Base-by-base conservation (phyloP, 2,797 vertebrate species). In the Danio tinwini region DNA sequence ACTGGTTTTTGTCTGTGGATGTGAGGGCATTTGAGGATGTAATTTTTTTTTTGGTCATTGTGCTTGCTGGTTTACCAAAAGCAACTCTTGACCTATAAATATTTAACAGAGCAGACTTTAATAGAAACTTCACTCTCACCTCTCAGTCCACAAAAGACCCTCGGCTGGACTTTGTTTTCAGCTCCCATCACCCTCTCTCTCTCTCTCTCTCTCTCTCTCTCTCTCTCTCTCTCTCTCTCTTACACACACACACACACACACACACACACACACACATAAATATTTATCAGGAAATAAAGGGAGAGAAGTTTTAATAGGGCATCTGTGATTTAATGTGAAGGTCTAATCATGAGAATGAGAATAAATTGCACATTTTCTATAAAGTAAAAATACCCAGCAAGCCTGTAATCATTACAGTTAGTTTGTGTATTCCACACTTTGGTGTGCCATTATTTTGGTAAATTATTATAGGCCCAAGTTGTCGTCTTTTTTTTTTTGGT, bases 281-380 rank as follows among this genome's bases (percentile, higher is more conserved):
- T 89, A 89, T 89, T 88, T 88, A 88, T 87, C 87, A 87, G 86
- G 64, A 61, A 85, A 82, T 78, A 39, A 71, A 82, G 56, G 39
- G 29, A 81, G 65, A 49, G 72, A 72, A 42, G 84, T 74, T 83
- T 84, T 76, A 85, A 68, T 81, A 65, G 81, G 85, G 84, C 86
- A 84, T 84, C 77, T 81, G 82, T 85, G 84, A 87, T 91, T 89
- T 86, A 90, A 90, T 89, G 86, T 88, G 85, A 92, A 84, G 86
- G 82, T 84, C 86, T 87, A 90, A 90, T 91, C 90, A 86, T 85
- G 82, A 82, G 87, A 69, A 69, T 56, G 52, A 74, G 4, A 87
- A 87, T 64, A 88, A 89, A 91, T 90, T 82, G 90, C 87, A 82
- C 78, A 84, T 85, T 0, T 84, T 78, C 84, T 86, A 82, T 84